Evolutionary conservation across 2,888 invertebrate species (phyloP), one percentile per base, ranked within the genome.

Genomic region (Limnephilus rhombicus): DNA sequence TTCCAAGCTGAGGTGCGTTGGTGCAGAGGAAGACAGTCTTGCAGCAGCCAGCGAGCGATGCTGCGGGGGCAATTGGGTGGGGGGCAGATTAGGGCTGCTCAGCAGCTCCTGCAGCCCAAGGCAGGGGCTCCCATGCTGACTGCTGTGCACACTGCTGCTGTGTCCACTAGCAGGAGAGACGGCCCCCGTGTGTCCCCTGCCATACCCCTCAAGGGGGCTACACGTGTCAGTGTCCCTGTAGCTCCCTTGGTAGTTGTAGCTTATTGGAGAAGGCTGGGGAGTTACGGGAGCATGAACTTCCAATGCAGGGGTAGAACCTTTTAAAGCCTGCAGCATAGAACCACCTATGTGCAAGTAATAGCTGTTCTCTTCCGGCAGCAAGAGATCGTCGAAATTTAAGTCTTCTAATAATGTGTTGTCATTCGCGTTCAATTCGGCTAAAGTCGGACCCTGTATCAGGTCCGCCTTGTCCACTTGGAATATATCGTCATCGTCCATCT

Each of bases 401-500:
- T 98, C 98, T 94, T 98, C 98, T 91, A 98, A 95, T 85, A 98
- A 96, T 80, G 97, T 98, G 94, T 98, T 98, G 94, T 98, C 98
- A 94, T 98, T 98, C 31, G 98, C 98, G 95, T 98, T 98, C 90
- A 99, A 95, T 95, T 98, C 98, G 0, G 98, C 98, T 91, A 99
- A 96, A 93, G 98, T 98, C 0, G 98, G 98, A 5, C 98, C 97
- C 95, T 98, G 97, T 94, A 98, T 98, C 93, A 98, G 96, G 95
- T 98, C 98, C 81, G 98, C 97, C 95, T 98, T 98, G 95, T 98
- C 98, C 91, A 98, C 98, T 37, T 92, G 96, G 95, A 98, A 98
- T 94, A 98, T 98, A 94, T 98, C 98, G 94, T 98, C 98, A 94
- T 98, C 98, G 94, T 98, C 98, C 97, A 98, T 97, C 95, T 97